Base-by-base conservation (phyloP, 2,113 vertebrate genomes). In the Agapornis roseicollis region DNA sequence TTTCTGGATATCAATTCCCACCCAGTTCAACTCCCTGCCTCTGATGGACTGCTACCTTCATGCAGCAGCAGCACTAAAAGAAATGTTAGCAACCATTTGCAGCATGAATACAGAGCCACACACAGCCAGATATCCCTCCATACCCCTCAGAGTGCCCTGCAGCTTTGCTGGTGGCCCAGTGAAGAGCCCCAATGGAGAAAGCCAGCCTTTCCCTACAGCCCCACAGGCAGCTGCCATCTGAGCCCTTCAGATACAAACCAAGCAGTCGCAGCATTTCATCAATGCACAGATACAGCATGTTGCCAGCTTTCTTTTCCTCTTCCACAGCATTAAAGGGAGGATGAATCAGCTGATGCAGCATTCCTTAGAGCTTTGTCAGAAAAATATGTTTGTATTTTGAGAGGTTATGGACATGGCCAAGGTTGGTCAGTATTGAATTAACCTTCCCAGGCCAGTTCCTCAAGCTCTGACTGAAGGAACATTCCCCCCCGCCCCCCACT, bases 291-390 rank as follows among this genome's bases (percentile, higher is more conserved):
- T 44, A 7, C 6, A 85, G 63, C 5, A 0, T 17, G 11, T 29
- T 64, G 63, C 63, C 29, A 55, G 66, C 47, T 52, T 35, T 37
- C 19, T 70, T n/a, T 63, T 31, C 37, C 78, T 76, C 66, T 89
- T 73, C 22, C 23, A 29, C 71, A 63, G 79, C 79, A 44, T 42
- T 9, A 6, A 72, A 46, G 42, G 60, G 28, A 94, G n/a, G 53
- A 35, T 17, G 44, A 69, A 83, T 8, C n/a, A 80, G 92, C 96
- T 86, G 94, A 93, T 10, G 42, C 64, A 89, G 85, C 88, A 33
- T 17, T 83, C 46, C 71, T 88, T 33, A 68, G 18, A 42, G 79
- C 90, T 85, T n/a, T 85, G 76, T 78, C 83, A 84, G 72, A 82
- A 84, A 87, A 92, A 81, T 3, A 41, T 1, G 5, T 18, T 42